Evolutionary conservation across 2,888 invertebrate genomes (phyloP).

Genomic region (Callyntrura sp.): DNA sequence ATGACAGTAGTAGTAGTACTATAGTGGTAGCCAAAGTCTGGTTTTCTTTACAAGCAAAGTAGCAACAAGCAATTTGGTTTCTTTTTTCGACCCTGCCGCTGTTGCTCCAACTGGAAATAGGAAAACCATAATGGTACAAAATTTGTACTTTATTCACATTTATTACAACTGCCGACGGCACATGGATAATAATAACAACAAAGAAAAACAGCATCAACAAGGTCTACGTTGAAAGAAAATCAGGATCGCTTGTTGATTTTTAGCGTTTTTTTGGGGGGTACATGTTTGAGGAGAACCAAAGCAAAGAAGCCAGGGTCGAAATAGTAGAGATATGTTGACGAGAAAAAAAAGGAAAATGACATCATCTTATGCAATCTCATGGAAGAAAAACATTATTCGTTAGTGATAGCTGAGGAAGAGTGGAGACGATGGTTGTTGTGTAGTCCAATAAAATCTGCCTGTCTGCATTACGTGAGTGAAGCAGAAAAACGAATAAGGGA

Average conservation of each 20-base stretch:
- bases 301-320: too few species aligned
- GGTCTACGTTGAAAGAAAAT: slow-evolving; percentile 29
- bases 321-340: too few species aligned
- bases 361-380: slow-evolving; percentile 71
- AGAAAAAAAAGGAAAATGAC: slow-evolving; percentile 58
- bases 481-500: not conserved
- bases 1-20: not conserved
- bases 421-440: slow-evolving; percentile 29
- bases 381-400: slow-evolving; percentile 41
- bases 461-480: not conserved
- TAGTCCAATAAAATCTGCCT: slow-evolving; percentile 62
- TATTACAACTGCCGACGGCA: slow-evolving; percentile 68
- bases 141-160: slow-evolving; percentile 54
- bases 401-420: not conserved
- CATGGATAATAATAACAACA: slow-evolving; percentile 37
- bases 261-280: too few species aligned
- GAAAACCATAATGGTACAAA: slow-evolving; percentile 35
- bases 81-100: too few species aligned
- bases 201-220: slow-evolving; percentile 33
- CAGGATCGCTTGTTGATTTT: not conserved
- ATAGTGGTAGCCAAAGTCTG: slow-evolving; percentile 3
- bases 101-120: slow-evolving; percentile 30
- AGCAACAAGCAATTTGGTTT: too few species aligned
- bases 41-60: slow-evolving; percentile 15
- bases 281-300: too few species aligned